Evolutionary conservation across 2,888 invertebrate species (phyloP).

Genomic region (Tachina grossa): DNA sequence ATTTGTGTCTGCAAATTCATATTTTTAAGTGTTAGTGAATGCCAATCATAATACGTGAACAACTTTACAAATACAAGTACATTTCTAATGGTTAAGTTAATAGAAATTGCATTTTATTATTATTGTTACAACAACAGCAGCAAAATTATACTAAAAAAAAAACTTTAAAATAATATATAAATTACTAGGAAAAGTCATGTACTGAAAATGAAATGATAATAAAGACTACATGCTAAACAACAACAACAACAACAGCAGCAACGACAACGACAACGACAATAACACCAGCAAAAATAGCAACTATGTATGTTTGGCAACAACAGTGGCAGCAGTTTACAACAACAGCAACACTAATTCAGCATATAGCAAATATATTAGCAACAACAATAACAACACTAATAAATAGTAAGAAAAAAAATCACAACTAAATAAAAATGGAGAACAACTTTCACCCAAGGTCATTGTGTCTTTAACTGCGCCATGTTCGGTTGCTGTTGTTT

Average conservation of each 20-base stretch:
- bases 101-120: slow-evolving; percentile 21
- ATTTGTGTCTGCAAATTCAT: slow-evolving; percentile 3
- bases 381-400: slow-evolving; percentile 48
- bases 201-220: slow-evolving; percentile 67
- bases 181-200: slow-evolving; percentile 55
- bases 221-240: slow-evolving; percentile 51
- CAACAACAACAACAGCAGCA: slow-evolving; percentile 34
- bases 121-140: slow-evolving; percentile 41
- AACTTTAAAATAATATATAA: slow-evolving; percentile 28
- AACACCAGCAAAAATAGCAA: slow-evolving; percentile 35
- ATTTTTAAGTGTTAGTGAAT: neutral
- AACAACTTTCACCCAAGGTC: slow-evolving; percentile 77
- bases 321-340: slow-evolving; percentile 36
- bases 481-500: slow-evolving; percentile 52
- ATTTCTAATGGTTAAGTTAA: neutral
- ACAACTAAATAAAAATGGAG: slow-evolving; percentile 75
- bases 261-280: too few relatives aligned
- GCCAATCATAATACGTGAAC: neutral
- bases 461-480: slow-evolving; percentile 75
- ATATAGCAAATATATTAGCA: slow-evolving; percentile 41
- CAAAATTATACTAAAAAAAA: slow-evolving; percentile 25
- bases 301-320: slow-evolving; percentile 44
- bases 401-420: slow-evolving; percentile 66
- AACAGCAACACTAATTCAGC: slow-evolving; percentile 23
- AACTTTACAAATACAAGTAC: neutral